These are phyloP conservation scores for Melanophora roralis DNA, from an alignment of 2,888 invertebrate species.

Conservation along the genomic window DNA sequence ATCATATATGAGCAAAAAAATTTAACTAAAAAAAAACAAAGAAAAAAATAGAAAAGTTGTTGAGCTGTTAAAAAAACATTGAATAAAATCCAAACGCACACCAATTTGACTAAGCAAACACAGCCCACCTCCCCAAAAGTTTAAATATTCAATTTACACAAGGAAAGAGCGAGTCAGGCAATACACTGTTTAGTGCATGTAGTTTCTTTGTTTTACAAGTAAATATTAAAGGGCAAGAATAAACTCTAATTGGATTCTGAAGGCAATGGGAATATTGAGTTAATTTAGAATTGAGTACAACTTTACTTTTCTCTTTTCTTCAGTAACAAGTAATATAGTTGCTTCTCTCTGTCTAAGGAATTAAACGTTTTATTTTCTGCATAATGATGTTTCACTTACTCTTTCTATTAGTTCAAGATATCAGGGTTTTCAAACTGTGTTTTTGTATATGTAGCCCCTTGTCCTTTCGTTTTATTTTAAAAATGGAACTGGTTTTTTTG, in stretches of 20 bases:
- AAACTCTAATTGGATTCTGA: constrained; percentile 28
- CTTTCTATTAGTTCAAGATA: not conserved
- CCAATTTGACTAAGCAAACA: constrained; percentile 18
- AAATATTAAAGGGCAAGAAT: not conserved
- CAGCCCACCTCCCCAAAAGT: not conserved
- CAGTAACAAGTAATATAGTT: not conserved
- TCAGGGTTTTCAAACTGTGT: constrained; percentile 4
- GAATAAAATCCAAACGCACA: too few relatives aligned
- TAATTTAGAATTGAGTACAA: constrained; percentile 3
- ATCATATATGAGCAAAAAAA: not conserved
- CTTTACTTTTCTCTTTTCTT: not conserved
- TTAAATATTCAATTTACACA: not conserved
- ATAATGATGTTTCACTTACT: not conserved
- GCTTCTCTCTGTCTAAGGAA: constrained; percentile 38
- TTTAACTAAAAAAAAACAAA: not conserved
- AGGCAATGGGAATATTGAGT: constrained; percentile 13
- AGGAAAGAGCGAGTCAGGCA: not conserved
- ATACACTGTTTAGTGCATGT: not conserved
- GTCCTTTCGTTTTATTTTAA: not conserved
- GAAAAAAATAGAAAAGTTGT: constrained; percentile 9
- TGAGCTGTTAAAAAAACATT: constrained; percentile 32
- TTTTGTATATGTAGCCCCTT: constrained; percentile 42
- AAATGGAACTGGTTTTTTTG: constrained; percentile 61
- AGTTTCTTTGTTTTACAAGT: not conserved
- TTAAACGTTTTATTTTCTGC: not conserved